phyloP scores from a whole-genome alignment of 2,113 vertebrate genomes.

The Phalacrocorax pelagicus region DNA sequence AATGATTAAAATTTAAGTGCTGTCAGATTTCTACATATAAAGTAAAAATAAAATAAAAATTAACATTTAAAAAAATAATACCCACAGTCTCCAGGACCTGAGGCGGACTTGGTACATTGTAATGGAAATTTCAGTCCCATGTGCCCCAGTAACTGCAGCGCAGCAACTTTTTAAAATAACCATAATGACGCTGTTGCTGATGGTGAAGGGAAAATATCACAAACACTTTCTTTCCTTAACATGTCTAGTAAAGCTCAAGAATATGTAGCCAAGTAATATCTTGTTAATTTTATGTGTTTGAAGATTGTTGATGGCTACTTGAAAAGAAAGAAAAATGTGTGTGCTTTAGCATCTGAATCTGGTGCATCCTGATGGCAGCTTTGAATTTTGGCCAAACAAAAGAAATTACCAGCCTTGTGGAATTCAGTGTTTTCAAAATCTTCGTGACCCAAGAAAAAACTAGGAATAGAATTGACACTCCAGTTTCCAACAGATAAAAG shows the following conservation, averaged over 20 bases:
- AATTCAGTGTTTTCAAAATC: background rate
- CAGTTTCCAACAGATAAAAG: background rate
- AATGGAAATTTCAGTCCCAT: slow-evolving; percentile 64
- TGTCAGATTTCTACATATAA: slow-evolving; percentile 49
- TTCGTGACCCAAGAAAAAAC: background rate
- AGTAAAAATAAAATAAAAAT: slow-evolving; percentile 67
- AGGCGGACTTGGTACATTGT: slow-evolving; percentile 32
- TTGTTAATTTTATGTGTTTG: slow-evolving; percentile 5
- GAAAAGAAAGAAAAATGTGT: background rate
- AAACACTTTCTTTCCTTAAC: background rate
- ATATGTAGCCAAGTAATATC: background rate
- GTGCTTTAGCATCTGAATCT: background rate
- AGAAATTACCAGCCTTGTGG: background rate
- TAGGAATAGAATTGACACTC: background rate
- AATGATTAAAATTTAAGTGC: slow-evolving; percentile 64
- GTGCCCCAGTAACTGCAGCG: background rate
- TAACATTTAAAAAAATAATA: slow-evolving; percentile 67
- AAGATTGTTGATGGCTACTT: background rate
- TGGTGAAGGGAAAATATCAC: background rate
- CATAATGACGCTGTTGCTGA: slow-evolving; percentile 5
- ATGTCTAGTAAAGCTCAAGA: background rate
- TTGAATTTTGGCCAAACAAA: background rate
- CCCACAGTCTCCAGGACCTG: slow-evolving; percentile 35
- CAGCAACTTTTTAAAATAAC: slow-evolving; percentile 51
- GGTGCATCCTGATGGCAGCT: background rate